Evolutionary conservation across 2,797 vertebrate species (phyloP).

Genomic region (Characodon lateralis): DNA sequence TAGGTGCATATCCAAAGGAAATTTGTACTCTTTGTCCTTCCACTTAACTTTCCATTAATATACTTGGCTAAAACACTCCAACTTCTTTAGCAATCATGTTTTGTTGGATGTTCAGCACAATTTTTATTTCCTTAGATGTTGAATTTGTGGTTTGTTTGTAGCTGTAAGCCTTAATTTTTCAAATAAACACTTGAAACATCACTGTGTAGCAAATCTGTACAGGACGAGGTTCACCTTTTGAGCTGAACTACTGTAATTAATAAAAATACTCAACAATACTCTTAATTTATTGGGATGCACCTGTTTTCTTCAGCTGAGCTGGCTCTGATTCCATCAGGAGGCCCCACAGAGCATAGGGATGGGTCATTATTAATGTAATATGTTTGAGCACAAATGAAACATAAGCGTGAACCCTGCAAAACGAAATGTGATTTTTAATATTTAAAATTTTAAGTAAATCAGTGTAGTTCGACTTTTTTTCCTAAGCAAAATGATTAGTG

Average conservation of each 20-base stretch:
- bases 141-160: no score
- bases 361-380: not conserved
- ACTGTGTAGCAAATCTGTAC: not conserved
- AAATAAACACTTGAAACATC: no score
- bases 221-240: not conserved
- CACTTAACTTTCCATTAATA: not conserved
- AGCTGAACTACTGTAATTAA: not conserved
- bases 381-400: not conserved
- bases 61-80: not conserved
- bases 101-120: no score
- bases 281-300: not conserved
- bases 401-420: not conserved
- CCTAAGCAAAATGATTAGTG: not conserved
- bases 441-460: not conserved
- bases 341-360: not conserved
- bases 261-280: not conserved
- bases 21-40: not conserved
- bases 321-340: not conserved
- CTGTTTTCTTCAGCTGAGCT: not conserved
- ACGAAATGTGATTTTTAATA: not conserved
- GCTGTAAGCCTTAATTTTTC: no score
- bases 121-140: no score
- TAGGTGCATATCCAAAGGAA: no score
- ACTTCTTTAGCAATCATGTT: not conserved
- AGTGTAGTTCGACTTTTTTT: not conserved